These are phyloP conservation scores for Xiphias gladius DNA, from an alignment of 2,113 vertebrate species.

Conservation along the genomic window DNA sequence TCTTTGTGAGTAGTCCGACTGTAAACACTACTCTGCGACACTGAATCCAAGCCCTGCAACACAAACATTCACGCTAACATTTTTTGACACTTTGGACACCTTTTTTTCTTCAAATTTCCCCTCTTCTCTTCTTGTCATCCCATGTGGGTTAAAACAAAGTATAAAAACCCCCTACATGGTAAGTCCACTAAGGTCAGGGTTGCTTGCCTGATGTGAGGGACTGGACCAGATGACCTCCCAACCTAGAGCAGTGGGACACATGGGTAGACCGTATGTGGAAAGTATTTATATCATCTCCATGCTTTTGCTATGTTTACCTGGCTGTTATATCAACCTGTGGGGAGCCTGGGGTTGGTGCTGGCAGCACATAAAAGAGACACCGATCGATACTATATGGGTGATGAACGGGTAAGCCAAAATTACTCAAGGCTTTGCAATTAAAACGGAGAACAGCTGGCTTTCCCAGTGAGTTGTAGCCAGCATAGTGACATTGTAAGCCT, in stretches of 20 bases:
- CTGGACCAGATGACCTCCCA: conserved; percentile 77
- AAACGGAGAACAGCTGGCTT: conserved; percentile 55
- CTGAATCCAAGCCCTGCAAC: background rate
- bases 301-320: conserved; percentile 41
- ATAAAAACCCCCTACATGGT: conserved; percentile 18
- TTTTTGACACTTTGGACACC: background rate
- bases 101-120: background rate
- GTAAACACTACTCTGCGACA: background rate
- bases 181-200: conserved; percentile 35
- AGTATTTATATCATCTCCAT: conserved; percentile 33
- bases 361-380: conserved; percentile 11
- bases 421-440: conserved; percentile 16
- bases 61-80: background rate
- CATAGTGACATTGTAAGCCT: conserved; percentile 56
- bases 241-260: conserved; percentile 45
- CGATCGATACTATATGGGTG: background rate
- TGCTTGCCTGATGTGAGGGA: conserved; percentile 56
- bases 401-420: conserved; percentile 36
- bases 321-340: conserved; percentile 16
- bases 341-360: background rate
- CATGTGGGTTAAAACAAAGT: conserved; percentile 22
- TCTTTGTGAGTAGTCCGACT: conserved; percentile 20
- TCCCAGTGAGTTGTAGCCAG: conserved; percentile 35
- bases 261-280: conserved; percentile 51
- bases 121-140: background rate